phyloP scores from a whole-genome alignment of 2,888 invertebrate genomes.

The Agrilus cyanescens region DNA sequence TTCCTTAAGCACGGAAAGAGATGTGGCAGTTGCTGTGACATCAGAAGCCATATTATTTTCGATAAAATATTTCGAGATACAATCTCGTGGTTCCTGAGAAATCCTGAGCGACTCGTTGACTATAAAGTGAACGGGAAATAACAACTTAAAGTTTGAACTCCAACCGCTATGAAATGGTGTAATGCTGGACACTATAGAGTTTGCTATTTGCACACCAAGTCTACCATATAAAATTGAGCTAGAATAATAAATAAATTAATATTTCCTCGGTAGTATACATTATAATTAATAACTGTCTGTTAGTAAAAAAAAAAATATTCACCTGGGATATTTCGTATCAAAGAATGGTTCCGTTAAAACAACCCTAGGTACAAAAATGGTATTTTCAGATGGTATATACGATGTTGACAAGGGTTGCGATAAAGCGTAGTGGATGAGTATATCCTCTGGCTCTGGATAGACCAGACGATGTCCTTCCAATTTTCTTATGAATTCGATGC shows the following conservation, averaged over 20 bases:
- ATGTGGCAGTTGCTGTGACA: conserved; percentile 25
- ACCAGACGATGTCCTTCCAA: conserved; percentile 31
- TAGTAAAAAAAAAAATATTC: conserved; percentile 15
- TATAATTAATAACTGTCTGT: no score
- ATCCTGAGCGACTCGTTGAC: conserved; percentile 29
- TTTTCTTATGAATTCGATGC: conserved; percentile 35
- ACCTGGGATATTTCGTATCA: conserved; percentile 36
- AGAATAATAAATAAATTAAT: conserved; percentile 14
- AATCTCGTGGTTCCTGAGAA: conserved; percentile 17
- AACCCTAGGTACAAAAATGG: conserved; percentile 37
- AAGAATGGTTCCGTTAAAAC: conserved; percentile 34
- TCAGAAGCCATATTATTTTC: conserved; percentile 19
- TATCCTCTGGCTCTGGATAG: conserved; percentile 29
- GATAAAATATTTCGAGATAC: conserved; percentile 20
- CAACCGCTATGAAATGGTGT: conserved; percentile 32
- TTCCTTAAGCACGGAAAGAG: conserved; percentile 26
- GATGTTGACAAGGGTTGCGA: conserved; percentile 22
- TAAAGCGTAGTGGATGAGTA: conserved; percentile 16
- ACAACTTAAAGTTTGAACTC: conserved; percentile 33
- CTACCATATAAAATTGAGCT: conserved; percentile 40
- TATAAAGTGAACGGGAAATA: conserved; percentile 30
- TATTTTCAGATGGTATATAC: conserved; percentile 36
- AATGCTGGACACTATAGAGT: conserved; percentile 36
- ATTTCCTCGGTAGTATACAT: not conserved
- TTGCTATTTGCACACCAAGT: conserved; percentile 37